Base-by-base conservation (phyloP, 2,113 vertebrate species). In the Coregonus clupeaformis region DNA sequence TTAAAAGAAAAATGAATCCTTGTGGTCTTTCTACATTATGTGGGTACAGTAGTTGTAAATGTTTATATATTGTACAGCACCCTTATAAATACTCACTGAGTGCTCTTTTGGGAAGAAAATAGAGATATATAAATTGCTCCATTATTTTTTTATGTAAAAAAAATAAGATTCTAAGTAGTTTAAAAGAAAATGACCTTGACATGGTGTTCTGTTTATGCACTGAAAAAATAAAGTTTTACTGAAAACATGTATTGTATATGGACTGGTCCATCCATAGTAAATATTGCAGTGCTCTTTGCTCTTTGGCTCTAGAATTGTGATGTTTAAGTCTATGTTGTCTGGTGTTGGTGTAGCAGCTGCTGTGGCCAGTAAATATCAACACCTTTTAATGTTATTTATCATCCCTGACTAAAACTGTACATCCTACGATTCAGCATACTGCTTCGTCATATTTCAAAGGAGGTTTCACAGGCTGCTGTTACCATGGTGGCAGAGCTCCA, bases 31-130 rank as follows among this genome's bases (percentile, higher is more conserved):
- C 83, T 86, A 89, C 91, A 89, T 89, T 93, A 91, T 94, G 92
- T 95, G 88, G 91, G 84, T 87, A 80, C 70, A 77, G 81, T 92
- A 94, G 94, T 93, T 98, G 95, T 97, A 97, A 97, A 98, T 97
- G 95, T 97, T 98, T 97, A 94, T 96, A 98, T 95, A 97, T 90
- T 99, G 97, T 98, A 98, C 97, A 99, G 95, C 94, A 95, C 92
- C 95, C 98, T 98, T 98, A 95, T 98, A 97, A 95, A 95, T 90
- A 95, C 90, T 91, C 90, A 80, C 84, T 80, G 87, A 90, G 87
- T 91, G 85, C 84, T 90, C 83, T 90, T 89, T 89, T 79, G 81
- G 87, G 81, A 77, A 83, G 86, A 83, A 79, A 87, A 88, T 86
- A 93, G 89, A 91, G 84, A 89, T 91, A 84, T 93, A 89, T 82